A percentile compares a stretch with the other conserved stretches of the same genome.
These are phyloP conservation scores for Physocephala rufipes DNA, from an alignment of 2,888 invertebrate species.

Conservation along the genomic window DNA sequence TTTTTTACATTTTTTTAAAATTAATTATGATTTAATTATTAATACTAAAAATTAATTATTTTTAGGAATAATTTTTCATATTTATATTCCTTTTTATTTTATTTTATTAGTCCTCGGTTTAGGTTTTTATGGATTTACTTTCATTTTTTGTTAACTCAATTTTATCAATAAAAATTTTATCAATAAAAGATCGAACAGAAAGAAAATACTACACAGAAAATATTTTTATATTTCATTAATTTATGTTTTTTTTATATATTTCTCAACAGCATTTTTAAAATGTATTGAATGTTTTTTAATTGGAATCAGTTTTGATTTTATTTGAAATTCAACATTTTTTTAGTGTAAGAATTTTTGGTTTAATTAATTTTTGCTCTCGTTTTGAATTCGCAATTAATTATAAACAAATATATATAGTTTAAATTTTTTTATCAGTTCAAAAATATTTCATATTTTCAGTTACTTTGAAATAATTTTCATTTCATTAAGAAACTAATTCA, in stretches of 20 bases:
- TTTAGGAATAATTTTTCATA: no score
- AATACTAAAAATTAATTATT: background rate
- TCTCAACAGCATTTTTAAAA: background rate
- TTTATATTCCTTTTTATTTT: no score
- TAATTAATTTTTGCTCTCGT: background rate
- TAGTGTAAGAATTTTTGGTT: slow-evolving; percentile 2
- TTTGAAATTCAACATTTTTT: background rate
- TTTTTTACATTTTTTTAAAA: background rate
- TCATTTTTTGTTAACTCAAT: no score
- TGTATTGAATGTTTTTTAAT: background rate
- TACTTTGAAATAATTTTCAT: background rate
- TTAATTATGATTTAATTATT: background rate
- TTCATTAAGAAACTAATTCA: no score
- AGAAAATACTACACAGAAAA: background rate
- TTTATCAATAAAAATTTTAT: no score
- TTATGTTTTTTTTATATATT: background rate
- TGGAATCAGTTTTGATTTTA: background rate
- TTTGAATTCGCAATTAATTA: no score
- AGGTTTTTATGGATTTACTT: no score
- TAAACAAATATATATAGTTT: no score
- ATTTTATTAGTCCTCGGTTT: no score
- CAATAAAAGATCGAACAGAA: background rate
- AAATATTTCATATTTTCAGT: no score
- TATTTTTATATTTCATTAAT: background rate
- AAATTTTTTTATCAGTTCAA: no score